Percentiles rank a stretch among this genome's conserved stretches.
Evolutionary conservation across 2,797 vertebrate species (phyloP).

Genomic region (Peromyscus eremicus): DNA sequence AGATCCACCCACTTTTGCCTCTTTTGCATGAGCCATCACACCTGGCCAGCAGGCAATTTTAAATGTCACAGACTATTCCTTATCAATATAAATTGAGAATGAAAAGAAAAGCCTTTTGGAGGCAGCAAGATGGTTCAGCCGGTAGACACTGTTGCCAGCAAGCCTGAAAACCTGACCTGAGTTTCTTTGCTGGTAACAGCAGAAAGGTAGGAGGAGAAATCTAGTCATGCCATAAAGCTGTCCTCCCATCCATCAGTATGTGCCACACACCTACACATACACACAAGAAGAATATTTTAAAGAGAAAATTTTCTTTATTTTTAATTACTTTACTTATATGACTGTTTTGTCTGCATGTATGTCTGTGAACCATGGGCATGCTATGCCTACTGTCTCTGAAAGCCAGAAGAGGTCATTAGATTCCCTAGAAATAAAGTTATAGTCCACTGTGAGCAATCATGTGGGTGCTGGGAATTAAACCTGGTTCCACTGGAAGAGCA

Average conservation of each 20-base stretch:
- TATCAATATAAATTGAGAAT: slow-evolving; percentile 11
- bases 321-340: background rate
- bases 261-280: background rate
- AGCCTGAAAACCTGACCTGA: background rate
- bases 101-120: background rate
- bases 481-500: background rate
- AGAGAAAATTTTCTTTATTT: background rate
- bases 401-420: background rate
- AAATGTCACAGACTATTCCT: slow-evolving; percentile 36
- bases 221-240: background rate
- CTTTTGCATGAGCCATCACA: background rate
- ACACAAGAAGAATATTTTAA: background rate
- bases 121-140: background rate
- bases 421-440: background rate
- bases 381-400: background rate
- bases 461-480: too few relatives aligned
- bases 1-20: background rate
- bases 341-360: background rate
- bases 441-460: too few relatives aligned
- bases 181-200: background rate
- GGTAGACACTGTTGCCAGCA: background rate
- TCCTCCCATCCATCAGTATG: background rate
- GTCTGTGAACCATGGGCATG: background rate
- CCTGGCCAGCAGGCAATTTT: background rate
- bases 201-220: background rate